phyloP scores from a whole-genome alignment of 2,797 vertebrate genomes.

The Acanthopagrus latus region DNA sequence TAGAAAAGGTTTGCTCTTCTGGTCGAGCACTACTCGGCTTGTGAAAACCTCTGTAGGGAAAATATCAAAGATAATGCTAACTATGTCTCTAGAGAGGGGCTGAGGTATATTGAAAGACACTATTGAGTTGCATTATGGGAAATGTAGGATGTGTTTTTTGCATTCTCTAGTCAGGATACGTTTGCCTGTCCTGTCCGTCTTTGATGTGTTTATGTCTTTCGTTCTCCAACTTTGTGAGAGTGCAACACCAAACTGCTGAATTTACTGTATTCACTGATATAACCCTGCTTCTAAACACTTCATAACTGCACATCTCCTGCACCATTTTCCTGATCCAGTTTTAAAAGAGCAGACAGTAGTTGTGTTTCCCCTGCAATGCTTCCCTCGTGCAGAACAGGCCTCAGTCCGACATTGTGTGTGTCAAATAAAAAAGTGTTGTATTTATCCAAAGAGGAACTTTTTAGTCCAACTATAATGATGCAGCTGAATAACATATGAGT shows the following conservation, averaged over 20 bases:
- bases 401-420: slow-evolving; percentile 32
- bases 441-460: slow-evolving; percentile 20
- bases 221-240: not conserved
- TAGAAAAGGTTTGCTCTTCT: not conserved
- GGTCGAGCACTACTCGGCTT: not conserved
- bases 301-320: not conserved
- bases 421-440: slow-evolving; percentile 14
- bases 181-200: not conserved
- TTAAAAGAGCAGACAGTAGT: not conserved
- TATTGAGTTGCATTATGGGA: not conserved
- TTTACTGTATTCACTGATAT: not conserved
- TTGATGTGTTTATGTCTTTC: not conserved
- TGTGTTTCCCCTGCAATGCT: slow-evolving; percentile 17
- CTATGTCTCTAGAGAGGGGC: not conserved
- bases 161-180: not conserved
- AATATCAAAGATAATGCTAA: not conserved
- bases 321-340: not conserved
- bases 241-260: not conserved
- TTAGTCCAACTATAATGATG: slow-evolving; percentile 21
- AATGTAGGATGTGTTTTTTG: not conserved
- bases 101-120: not conserved
- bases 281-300: not conserved
- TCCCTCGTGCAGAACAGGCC: slow-evolving; percentile 46
- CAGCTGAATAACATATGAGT: slow-evolving; percentile 16
- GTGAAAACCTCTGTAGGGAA: not conserved